Conservation (phyloP, 2,888 invertebrate genomes). For the Pheosia tremula region DNA sequence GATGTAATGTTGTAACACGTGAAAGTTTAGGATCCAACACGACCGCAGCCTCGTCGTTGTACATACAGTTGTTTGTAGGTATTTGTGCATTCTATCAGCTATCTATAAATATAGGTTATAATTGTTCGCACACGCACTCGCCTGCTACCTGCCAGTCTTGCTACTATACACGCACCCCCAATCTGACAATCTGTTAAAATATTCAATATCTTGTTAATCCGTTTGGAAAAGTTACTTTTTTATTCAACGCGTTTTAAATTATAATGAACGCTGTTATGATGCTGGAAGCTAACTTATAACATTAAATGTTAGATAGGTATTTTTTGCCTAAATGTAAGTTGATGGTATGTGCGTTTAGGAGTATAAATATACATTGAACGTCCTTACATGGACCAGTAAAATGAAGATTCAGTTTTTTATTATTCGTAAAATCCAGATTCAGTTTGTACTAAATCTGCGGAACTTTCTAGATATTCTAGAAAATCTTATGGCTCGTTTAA, state of each 20-base stretch:
- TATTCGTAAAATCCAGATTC: too few species aligned
- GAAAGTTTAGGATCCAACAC: background rate
- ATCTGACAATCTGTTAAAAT: conserved; percentile 42
- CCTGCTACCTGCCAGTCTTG: conserved; percentile 5
- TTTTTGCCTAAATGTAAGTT: conserved; percentile 4
- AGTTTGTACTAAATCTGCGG: too few species aligned
- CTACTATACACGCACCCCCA: conserved; percentile 12
- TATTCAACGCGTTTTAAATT: conserved; percentile 39
- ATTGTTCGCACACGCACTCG: conserved; percentile 3
- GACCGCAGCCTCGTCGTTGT: background rate
- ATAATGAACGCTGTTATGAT: conserved; percentile 25
- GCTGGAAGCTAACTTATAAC: conserved; percentile 15
- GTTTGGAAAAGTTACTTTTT: conserved; percentile 43
- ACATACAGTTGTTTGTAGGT: background rate
- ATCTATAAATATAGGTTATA: background rate
- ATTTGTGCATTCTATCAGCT: background rate
- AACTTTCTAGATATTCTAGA: too few species aligned
- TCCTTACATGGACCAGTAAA: background rate
- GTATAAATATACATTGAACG: background rate
- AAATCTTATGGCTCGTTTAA: too few species aligned
- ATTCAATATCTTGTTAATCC: conserved; percentile 45
- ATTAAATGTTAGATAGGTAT: conserved; percentile 13
- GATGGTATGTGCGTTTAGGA: conserved; percentile 4
- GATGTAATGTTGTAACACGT: background rate
- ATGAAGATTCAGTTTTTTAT: background rate